These are phyloP conservation scores for Syngnathus typhle DNA, from an alignment of 2,113 vertebrate genomes.

Conservation along the genomic window DNA sequence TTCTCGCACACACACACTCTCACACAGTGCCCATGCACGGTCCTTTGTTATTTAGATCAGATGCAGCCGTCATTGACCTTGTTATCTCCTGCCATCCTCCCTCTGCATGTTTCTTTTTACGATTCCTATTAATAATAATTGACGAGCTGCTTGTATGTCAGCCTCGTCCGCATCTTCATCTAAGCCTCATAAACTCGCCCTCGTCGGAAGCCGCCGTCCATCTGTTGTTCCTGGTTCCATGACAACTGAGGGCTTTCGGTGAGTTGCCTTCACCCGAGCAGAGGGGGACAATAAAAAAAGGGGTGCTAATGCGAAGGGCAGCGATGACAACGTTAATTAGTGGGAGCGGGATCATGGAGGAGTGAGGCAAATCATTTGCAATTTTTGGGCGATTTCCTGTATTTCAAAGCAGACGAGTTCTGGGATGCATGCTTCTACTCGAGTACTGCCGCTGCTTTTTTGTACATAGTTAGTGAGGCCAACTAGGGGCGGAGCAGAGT, in stretches of 20 bases:
- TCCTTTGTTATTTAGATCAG: slow-evolving; percentile 61
- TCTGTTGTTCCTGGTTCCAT: slow-evolving; percentile 75
- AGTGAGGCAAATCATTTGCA: background rate
- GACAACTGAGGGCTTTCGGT: slow-evolving; percentile 73
- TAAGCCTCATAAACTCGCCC: slow-evolving; percentile 10
- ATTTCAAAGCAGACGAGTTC: background rate
- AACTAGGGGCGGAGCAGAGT: slow-evolving; percentile 58
- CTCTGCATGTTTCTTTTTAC: slow-evolving; percentile 52
- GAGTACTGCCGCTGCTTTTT: background rate
- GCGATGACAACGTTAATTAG: slow-evolving; percentile 49
- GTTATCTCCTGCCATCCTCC: slow-evolving; percentile 24
- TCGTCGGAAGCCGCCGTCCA: slow-evolving; percentile 40
- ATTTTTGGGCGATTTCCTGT: background rate
- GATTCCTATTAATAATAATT: slow-evolving; percentile 13
- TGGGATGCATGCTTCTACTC: too few species aligned
- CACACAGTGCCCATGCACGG: slow-evolving; percentile 36
- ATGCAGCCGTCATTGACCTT: slow-evolving; percentile 57
- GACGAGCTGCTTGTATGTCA: slow-evolving; percentile 23
- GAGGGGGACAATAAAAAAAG: background rate
- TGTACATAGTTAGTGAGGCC: slow-evolving; percentile 35
- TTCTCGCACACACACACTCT: slow-evolving; percentile 28
- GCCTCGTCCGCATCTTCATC: slow-evolving; percentile 42
- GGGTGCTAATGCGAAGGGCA: background rate
- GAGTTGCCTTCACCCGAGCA: slow-evolving; percentile 46
- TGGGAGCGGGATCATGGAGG: slow-evolving; percentile 42